Conservation (phyloP, 2,113 vertebrate species). For the Phaethon lepturus region DNA sequence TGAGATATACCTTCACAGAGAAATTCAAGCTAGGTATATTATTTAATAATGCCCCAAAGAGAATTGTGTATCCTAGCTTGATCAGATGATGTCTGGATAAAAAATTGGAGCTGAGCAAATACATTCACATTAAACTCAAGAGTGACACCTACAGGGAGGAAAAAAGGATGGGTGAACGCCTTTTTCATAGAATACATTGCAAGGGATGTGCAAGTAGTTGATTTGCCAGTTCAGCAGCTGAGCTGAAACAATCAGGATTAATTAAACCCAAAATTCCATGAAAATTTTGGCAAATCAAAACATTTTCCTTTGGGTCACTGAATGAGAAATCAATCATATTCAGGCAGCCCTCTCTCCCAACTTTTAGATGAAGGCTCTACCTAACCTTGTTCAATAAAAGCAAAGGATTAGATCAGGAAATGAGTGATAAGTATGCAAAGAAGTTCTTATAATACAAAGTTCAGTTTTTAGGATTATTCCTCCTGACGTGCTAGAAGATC, state of each 20-base stretch:
- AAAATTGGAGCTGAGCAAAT: background rate
- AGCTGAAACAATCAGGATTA: background rate
- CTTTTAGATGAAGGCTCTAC: background rate
- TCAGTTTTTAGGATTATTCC: background rate
- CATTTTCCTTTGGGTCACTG: background rate
- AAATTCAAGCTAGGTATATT: background rate
- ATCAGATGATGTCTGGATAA: background rate
- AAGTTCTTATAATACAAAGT: background rate
- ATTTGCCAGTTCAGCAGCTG: background rate
- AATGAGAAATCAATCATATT: background rate
- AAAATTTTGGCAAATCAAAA: background rate
- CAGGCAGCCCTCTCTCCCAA: background rate
- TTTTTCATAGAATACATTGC: rapidly evolving
- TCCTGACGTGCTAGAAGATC: background rate
- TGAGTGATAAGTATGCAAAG: background rate
- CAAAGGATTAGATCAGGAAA: background rate
- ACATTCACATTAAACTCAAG: background rate
- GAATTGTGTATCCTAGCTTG: background rate
- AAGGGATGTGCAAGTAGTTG: background rate
- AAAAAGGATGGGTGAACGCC: background rate
- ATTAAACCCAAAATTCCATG: background rate
- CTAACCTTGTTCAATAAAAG: background rate
- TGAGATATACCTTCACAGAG: background rate
- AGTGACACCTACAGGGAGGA: constrained; percentile 37
- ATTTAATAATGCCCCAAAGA: background rate